phyloP scores from a whole-genome alignment of 2,797 vertebrate genomes.

The Platalea minor region DNA sequence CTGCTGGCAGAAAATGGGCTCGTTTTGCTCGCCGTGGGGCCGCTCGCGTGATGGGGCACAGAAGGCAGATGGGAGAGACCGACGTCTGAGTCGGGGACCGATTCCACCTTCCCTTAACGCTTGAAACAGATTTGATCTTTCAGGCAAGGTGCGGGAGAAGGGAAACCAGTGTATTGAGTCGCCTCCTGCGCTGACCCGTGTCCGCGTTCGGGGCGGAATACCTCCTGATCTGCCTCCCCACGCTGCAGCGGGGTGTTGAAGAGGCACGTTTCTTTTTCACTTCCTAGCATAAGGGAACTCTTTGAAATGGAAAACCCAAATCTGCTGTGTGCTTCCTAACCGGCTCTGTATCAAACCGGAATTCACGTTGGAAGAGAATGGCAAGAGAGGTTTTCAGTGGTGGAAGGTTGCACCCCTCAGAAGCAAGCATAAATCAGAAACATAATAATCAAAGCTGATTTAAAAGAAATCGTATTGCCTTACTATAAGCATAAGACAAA shows the following conservation, averaged over 20 bases:
- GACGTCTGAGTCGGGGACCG: rapidly evolving
- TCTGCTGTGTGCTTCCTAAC: neutral
- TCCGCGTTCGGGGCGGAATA: neutral
- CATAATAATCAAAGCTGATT: neutral
- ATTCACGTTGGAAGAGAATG: neutral
- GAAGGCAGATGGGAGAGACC: neutral
- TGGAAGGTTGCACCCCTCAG: neutral
- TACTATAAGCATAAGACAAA: neutral
- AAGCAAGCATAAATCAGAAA: neutral
- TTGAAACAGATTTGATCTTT: neutral
- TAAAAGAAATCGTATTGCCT: neutral
- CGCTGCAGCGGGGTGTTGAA: neutral
- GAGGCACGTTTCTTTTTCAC: neutral
- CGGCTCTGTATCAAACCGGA: neutral
- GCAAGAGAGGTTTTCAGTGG: neutral
- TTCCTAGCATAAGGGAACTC: neutral
- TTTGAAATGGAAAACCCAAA: neutral
- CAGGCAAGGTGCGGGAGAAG: neutral
- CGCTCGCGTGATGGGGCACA: neutral
- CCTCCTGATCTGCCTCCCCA: neutral
- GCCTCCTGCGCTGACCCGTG: neutral
- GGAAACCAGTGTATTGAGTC: neutral
- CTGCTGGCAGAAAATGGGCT: neutral
- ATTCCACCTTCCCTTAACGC: neutral
- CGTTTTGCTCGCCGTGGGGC: neutral